Percentiles rank a stretch among this genome's conserved stretches.
These are phyloP conservation scores for Papilio glaucus DNA, from an alignment of 1,140 invertebrate genomes.

Conservation along the genomic window DNA sequence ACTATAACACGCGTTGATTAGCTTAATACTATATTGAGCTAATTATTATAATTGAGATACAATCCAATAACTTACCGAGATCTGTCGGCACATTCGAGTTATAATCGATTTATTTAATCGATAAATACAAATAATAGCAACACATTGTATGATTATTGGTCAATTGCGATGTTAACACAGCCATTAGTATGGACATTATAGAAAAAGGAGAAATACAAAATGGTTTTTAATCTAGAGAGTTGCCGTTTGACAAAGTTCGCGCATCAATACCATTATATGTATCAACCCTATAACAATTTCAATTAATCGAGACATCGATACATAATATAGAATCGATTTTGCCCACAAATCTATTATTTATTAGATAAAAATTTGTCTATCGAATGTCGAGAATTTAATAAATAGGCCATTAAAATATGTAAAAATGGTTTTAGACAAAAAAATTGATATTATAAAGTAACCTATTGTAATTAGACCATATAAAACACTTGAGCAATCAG, in stretches of 20 bases:
- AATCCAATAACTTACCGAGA: constrained; percentile 29
- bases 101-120: constrained; percentile 1
- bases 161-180: constrained; percentile 34
- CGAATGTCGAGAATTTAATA: not conserved
- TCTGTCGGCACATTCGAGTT: constrained; percentile 7
- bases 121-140: constrained; percentile 30
- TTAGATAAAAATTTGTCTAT: constrained; percentile 6
- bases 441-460: constrained; percentile 6
- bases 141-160: constrained; percentile 33
- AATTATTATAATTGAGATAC: no score
- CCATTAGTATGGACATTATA: constrained; percentile 38
- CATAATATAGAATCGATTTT: not conserved
- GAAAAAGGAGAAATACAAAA: constrained; percentile 35
- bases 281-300: not conserved
- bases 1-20: not conserved
- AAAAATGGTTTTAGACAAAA: constrained; percentile 10
- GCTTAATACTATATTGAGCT: constrained; percentile 41
- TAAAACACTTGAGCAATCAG: constrained; percentile 11
- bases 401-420: constrained; percentile 20
- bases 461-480: constrained; percentile 13
- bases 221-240: constrained; percentile 1
- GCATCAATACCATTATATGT: not conserved
- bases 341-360: not conserved
- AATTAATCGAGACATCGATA: not conserved
- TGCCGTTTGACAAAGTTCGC: not conserved